A percentile compares a stretch with the other conserved stretches of the same genome.
phyloP scores from a whole-genome alignment of 2,888 invertebrate species.

The Dorcus parallelipipedus region DNA sequence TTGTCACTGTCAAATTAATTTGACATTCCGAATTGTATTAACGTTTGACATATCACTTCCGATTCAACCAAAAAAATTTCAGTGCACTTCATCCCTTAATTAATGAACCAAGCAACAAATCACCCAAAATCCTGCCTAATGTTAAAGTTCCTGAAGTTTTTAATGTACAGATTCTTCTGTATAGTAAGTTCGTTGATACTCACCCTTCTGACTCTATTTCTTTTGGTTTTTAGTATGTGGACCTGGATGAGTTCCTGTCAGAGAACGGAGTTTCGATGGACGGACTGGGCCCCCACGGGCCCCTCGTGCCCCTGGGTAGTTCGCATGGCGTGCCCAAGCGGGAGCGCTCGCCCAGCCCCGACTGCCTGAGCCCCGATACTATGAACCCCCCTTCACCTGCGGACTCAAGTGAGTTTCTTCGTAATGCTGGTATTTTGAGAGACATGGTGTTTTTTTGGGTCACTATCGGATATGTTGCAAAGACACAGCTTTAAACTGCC shows the following conservation, averaged over 20 bases:
- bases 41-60: too few relatives aligned
- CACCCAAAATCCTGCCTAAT: too few relatives aligned
- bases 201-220: neutral
- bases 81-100: too few relatives aligned
- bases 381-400: constrained; percentile 87
- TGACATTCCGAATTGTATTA: too few relatives aligned
- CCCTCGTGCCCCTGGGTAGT: constrained; percentile 55
- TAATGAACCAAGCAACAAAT: too few relatives aligned
- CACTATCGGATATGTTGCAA: too few relatives aligned
- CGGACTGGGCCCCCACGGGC: constrained; percentile 60
- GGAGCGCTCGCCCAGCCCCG: constrained; percentile 83
- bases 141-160: neutral
- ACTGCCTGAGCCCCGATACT: constrained; percentile 86
- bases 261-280: constrained; percentile 92
- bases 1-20: too few relatives aligned
- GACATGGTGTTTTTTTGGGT: neutral
- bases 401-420: constrained; percentile 72
- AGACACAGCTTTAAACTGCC: too few relatives aligned
- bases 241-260: constrained; percentile 93
- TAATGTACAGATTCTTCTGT: neutral
- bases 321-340: constrained; percentile 75
- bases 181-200: neutral
- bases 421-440: neutral
- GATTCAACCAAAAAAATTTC: too few relatives aligned
- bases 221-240: constrained; percentile 76